phyloP scores from a whole-genome alignment of 2,113 vertebrate genomes.

The Nothoprocta pentlandii region DNA sequence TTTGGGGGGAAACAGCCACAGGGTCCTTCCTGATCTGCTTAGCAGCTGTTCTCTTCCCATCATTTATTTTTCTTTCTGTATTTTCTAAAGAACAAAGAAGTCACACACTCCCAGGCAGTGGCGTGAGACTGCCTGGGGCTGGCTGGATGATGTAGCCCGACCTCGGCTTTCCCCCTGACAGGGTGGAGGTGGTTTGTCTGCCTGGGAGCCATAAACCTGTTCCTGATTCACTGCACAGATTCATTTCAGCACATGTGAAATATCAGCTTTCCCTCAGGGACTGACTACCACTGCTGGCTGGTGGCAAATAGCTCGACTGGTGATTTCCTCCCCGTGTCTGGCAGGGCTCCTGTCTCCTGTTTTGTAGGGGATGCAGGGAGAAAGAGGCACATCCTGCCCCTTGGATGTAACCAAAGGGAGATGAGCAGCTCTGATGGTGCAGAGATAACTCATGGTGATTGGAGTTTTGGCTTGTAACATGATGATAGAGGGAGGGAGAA shows the following conservation, averaged over 20 bases:
- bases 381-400: background rate
- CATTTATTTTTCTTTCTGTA: conserved; percentile 42
- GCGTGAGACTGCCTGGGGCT: background rate
- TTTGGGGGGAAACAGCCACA: conserved; percentile 57
- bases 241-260: background rate
- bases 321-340: background rate
- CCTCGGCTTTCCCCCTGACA: background rate
- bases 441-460: background rate
- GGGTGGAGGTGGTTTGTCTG: background rate
- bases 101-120: background rate
- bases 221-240: conserved; percentile 9
- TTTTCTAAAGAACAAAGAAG: conserved; percentile 35
- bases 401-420: background rate
- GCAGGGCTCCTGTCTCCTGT: background rate
- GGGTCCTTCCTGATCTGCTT: background rate
- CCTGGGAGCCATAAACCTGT: background rate
- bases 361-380: background rate
- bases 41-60: conserved; percentile 36
- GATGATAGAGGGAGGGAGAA: background rate
- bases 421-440: accelerated
- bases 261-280: background rate
- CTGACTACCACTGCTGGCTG: background rate
- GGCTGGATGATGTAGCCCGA: background rate
- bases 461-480: background rate
- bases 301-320: background rate